These are phyloP conservation scores for Lethenteron reissneri DNA, from an alignment of 2,113 vertebrate species.

Conservation along the genomic window DNA sequence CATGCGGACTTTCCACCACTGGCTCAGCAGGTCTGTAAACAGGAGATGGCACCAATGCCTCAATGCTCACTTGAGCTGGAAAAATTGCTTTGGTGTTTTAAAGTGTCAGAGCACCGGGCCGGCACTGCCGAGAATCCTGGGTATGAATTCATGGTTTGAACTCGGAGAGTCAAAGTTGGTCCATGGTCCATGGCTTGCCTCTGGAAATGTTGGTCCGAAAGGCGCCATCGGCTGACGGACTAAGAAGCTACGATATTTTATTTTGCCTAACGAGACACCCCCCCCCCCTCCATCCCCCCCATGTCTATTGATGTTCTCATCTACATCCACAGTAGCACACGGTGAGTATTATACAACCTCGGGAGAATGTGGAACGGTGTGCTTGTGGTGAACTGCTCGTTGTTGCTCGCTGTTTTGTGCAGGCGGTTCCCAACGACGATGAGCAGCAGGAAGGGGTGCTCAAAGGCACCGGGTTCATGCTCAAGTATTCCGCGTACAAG, in stretches of 20 bases:
- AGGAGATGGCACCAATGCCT: neutral
- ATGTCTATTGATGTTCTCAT: neutral
- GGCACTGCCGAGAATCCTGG: neutral
- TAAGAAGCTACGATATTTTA: too few species aligned
- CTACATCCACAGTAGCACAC: neutral
- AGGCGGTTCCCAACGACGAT: slow-evolving; percentile 67
- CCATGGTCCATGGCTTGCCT: too few species aligned
- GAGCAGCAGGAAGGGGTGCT: slow-evolving; percentile 39
- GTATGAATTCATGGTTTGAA: too few species aligned
- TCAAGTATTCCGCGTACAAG: slow-evolving; percentile 93
- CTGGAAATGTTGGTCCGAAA: too few species aligned
- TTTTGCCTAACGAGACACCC: neutral
- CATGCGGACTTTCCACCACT: neutral
- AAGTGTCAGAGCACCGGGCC: neutral
- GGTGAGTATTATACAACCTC: neutral
- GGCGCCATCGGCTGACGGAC: too few species aligned
- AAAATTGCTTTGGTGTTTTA: neutral
- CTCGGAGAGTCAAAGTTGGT: too few species aligned
- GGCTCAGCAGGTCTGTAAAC: neutral
- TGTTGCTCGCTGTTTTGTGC: slow-evolving; percentile 10
- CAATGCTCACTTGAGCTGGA: neutral
- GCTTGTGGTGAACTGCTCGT: neutral
- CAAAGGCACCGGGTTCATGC: slow-evolving; percentile 78
- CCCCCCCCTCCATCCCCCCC: neutral
- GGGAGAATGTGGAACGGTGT: neutral